phyloP scores from a whole-genome alignment of 2,888 invertebrate species.

The Dromius quadrimaculatus region DNA sequence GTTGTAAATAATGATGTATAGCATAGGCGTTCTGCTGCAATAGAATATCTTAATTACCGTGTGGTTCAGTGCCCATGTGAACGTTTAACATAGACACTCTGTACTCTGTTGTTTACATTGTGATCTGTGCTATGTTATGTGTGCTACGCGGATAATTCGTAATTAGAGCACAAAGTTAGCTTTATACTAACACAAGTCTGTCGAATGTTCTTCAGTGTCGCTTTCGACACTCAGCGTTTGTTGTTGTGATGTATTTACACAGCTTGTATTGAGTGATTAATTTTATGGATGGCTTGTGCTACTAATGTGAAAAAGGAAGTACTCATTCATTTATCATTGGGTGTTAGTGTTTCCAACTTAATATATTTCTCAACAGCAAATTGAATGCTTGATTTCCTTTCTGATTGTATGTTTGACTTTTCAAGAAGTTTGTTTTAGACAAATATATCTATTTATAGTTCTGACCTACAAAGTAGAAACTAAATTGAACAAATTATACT shows the following conservation, averaged over 20 bases:
- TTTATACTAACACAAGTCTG: conserved; percentile 24
- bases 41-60: conserved; percentile 25
- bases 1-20: too few species aligned
- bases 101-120: conserved; percentile 11
- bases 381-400: conserved; percentile 19
- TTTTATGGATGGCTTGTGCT: conserved; percentile 18
- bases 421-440: too few species aligned
- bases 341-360: conserved; percentile 7
- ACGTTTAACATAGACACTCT: conserved; percentile 11
- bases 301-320: conserved; percentile 23
- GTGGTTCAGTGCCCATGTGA: not conserved
- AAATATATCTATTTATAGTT: too few species aligned
- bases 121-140: conserved; percentile 19
- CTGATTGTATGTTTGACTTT: conserved; percentile 3
- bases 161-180: conserved; percentile 36
- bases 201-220: conserved; percentile 33
- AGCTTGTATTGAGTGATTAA: conserved; percentile 29
- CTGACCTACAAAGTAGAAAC: too few species aligned
- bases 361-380: conserved; percentile 19
- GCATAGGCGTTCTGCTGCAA: not conserved
- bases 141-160: conserved; percentile 16
- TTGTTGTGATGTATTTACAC: conserved; percentile 17
- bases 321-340: not conserved
- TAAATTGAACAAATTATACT: too few species aligned
- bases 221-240: conserved; percentile 23